Conservation (phyloP, 2,888 invertebrate species). For the Drosophila longiperda region DNA sequence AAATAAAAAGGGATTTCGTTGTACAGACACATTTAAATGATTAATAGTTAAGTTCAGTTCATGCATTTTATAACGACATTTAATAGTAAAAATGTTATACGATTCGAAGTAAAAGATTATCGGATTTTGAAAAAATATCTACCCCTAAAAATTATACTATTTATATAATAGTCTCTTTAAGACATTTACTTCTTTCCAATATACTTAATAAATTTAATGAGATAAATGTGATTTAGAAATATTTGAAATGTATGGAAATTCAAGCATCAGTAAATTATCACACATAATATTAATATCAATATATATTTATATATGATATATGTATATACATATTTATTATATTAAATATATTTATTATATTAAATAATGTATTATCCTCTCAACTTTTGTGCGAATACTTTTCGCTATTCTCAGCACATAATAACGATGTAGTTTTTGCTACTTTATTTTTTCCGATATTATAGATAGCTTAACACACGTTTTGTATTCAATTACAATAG, state of each 20-base stretch:
- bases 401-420: not conserved
- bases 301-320: no score
- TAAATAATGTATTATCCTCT: no score
- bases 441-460: not conserved
- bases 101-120: not conserved
- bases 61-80: not conserved
- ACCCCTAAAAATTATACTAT: not conserved
- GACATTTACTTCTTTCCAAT: not conserved
- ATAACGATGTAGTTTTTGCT: not conserved
- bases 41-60: not conserved
- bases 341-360: not conserved
- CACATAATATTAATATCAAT: not conserved
- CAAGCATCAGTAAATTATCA: not conserved
- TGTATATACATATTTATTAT: not conserved
- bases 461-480: constrained; percentile 14
- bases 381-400: not conserved
- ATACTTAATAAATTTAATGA: constrained; percentile 11
- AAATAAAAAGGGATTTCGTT: not conserved
- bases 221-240: not conserved
- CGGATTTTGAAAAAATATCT: not conserved
- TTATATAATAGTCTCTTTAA: not conserved
- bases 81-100: no score
- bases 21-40: no score
- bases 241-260: not conserved
- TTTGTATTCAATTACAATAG: constrained; percentile 32